A percentile compares a stretch with the other conserved stretches of the same genome.
Evolutionary conservation across 2,797 vertebrate species (phyloP).

Genomic region (Chrysocyon brachyurus): DNA sequence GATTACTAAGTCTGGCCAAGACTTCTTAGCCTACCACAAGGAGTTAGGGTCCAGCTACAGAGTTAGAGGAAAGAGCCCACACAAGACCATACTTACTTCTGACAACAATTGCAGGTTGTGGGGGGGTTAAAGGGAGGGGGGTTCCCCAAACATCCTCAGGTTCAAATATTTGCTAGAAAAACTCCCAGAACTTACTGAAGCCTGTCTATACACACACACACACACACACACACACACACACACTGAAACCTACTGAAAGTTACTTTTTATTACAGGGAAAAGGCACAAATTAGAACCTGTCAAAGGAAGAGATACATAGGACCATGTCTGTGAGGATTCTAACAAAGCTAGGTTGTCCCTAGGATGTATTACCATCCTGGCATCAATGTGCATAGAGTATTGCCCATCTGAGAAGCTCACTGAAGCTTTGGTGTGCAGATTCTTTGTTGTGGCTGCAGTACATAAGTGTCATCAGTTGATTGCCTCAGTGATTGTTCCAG

Average conservation of each 20-base stretch:
- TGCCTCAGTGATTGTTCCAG: background rate
- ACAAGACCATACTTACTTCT: background rate
- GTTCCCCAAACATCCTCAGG: background rate
- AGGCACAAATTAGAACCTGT: background rate
- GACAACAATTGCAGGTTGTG: background rate
- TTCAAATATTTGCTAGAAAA: background rate
- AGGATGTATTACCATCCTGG: background rate
- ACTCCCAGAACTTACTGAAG: background rate
- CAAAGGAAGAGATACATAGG: background rate
- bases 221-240: background rate
- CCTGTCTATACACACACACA: background rate
- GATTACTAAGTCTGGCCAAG: background rate
- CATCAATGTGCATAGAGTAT: background rate
- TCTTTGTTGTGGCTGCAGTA: background rate
- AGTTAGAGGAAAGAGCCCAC: background rate
- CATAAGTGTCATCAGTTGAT: background rate
- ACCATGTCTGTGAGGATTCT: background rate
- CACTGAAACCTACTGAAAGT: background rate
- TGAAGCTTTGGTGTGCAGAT: background rate
- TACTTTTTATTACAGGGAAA: background rate
- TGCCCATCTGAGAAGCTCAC: background rate
- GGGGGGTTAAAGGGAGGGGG: background rate
- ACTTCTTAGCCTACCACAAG: background rate
- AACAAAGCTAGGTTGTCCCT: background rate
- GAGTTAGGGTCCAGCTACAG: background rate